Evolutionary conservation across 2,797 vertebrate species (phyloP).

Genomic region (Telmatherina bonti): DNA sequence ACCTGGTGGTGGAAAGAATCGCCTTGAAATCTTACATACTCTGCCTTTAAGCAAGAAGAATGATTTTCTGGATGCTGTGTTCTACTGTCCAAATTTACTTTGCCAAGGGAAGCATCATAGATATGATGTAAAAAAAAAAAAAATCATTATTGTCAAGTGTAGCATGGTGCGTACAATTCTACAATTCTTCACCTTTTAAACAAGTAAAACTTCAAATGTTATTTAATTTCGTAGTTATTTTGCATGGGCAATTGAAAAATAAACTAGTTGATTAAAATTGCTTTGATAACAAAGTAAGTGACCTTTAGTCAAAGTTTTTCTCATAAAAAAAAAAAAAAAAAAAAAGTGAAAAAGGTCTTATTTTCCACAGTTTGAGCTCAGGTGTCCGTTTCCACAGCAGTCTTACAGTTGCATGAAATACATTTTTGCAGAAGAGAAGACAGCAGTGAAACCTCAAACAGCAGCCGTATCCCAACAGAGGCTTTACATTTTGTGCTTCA

Average conservation of each 20-base stretch:
- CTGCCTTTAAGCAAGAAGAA: no score
- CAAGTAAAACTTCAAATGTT: background rate
- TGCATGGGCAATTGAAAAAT: background rate
- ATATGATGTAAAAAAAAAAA: no score
- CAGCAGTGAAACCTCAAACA: constrained; percentile 48
- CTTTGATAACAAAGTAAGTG: constrained; percentile 16
- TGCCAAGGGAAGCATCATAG: no score
- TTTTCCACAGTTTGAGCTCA: constrained; percentile 25
- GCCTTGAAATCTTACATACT: no score
- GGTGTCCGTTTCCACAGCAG: constrained; percentile 37
- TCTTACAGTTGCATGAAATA: constrained; percentile 33
- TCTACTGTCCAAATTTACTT: no score
- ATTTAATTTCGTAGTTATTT: constrained; percentile 6
- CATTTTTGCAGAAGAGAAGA: constrained; percentile 39
- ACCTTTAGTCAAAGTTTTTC: background rate
- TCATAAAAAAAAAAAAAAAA: constrained; percentile 23
- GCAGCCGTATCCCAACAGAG: constrained; percentile 40
- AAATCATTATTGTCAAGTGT: no score
- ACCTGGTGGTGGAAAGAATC: no score
- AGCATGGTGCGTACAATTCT: background rate
- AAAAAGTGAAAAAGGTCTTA: constrained; percentile 5
- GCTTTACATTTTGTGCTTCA: constrained; percentile 45
- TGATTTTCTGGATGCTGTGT: no score
- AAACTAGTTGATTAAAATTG: constrained; percentile 6
- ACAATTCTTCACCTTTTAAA: background rate